Evolutionary conservation across 2,113 vertebrate species (phyloP).

Genomic region (Dipodomys ordii): DNA sequence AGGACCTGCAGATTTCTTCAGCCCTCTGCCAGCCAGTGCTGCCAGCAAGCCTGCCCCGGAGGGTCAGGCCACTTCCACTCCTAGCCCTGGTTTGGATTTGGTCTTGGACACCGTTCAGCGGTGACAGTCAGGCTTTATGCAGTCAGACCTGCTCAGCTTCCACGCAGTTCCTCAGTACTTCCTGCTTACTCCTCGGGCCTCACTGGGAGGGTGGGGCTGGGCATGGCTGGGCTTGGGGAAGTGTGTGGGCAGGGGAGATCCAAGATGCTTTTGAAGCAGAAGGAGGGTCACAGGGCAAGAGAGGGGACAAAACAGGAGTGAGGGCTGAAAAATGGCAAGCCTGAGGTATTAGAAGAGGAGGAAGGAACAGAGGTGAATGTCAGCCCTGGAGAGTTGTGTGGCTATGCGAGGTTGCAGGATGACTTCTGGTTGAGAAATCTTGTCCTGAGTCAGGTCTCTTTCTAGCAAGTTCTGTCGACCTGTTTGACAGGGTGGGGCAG

Average conservation of each 20-base stretch:
- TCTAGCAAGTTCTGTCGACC: not conserved
- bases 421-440: not conserved
- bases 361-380: not conserved
- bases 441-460: not conserved
- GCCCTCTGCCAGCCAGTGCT: too few relatives aligned
- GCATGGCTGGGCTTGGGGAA: not conserved
- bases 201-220: not conserved
- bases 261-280: not conserved
- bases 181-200: too few relatives aligned
- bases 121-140: not conserved
- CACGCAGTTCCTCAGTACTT: not conserved
- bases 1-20: not conserved
- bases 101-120: not conserved
- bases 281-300: not conserved
- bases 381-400: rapidly evolving
- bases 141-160: not conserved
- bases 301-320: not conserved
- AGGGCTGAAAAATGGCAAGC: not conserved
- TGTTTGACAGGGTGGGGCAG: not conserved
- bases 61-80: not conserved
- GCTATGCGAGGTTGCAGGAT: too few relatives aligned
- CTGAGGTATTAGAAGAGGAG: not conserved
- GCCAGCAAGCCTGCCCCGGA: not conserved
- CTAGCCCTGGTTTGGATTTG: not conserved
- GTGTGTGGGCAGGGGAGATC: not conserved